These are phyloP conservation scores for Neria commutata DNA, from an alignment of 2,888 invertebrate genomes.

Conservation along the genomic window DNA sequence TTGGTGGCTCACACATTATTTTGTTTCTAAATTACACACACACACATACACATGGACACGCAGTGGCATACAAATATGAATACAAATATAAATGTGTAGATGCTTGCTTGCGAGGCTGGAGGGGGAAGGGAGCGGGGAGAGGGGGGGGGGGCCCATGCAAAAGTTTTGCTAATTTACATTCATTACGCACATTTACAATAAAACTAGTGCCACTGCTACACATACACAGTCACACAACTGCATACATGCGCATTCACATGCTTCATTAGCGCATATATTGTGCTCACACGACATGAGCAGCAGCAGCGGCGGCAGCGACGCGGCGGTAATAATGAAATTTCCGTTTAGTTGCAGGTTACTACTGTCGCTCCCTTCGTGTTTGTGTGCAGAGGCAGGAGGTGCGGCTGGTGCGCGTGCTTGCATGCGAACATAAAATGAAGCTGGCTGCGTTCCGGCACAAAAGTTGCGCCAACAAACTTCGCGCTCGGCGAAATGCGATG, in stretches of 20 bases:
- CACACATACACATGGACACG: conserved; percentile 17
- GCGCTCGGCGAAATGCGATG: too few relatives aligned
- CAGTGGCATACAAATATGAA: neutral
- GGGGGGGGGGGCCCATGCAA: too few relatives aligned
- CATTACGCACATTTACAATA: conserved; percentile 55
- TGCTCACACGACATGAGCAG: too few relatives aligned
- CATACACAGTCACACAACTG: conserved; percentile 27
- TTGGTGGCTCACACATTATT: too few relatives aligned
- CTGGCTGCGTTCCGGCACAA: too few relatives aligned
- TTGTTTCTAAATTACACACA: too few relatives aligned
- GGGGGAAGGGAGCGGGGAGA: too few relatives aligned
- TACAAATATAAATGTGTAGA: conserved; percentile 21
- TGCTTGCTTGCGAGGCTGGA: conserved; percentile 19
- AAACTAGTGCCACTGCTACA: conserved; percentile 37
- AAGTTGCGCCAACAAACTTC: too few relatives aligned
- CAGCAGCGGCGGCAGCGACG: too few relatives aligned
- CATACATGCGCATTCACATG: conserved; percentile 37
- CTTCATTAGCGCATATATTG: conserved; percentile 56
- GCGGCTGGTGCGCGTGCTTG: conserved; percentile 13
- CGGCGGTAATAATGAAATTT: conserved; percentile 55
- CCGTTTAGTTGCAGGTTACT: conserved; percentile 48
- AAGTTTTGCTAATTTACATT: conserved; percentile 54
- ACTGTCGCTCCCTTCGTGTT: neutral
- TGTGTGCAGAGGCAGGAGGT: conserved; percentile 3
- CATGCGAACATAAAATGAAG: conserved; percentile 42